phyloP scores from a whole-genome alignment of 2,113 vertebrate genomes.

The Tiliqua scincoides region DNA sequence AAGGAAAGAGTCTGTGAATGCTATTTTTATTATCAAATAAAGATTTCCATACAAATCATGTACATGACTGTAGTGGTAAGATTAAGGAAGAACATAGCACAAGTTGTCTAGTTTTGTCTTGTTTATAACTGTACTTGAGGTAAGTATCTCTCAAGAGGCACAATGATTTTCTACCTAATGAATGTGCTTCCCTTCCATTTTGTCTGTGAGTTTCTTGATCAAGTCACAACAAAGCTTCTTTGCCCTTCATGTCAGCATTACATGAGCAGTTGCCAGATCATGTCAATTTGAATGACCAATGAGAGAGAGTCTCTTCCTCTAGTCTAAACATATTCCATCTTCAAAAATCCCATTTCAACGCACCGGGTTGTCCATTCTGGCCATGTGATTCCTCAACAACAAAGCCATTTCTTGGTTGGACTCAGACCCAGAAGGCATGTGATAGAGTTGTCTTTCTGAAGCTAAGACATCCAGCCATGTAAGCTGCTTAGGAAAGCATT shows the following conservation, averaged over 20 bases:
- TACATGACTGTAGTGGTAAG: slow-evolving; percentile 71
- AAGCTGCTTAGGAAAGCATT: not conserved
- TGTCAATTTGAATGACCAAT: not conserved
- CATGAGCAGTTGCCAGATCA: not conserved
- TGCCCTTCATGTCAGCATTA: too few species aligned
- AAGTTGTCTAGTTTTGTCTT: not conserved
- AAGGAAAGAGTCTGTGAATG: slow-evolving; percentile 93
- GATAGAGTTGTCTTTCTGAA: not conserved
- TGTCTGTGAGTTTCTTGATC: not conserved
- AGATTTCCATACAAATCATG: slow-evolving; percentile 91
- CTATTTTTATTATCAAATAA: slow-evolving; percentile 98
- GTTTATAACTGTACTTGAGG: not conserved
- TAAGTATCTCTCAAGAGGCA: too few species aligned
- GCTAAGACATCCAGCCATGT: not conserved
- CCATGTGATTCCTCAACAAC: not conserved
- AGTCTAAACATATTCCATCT: not conserved
- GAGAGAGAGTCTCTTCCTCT: not conserved
- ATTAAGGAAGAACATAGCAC: slow-evolving; percentile 57
- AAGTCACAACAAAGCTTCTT: not conserved
- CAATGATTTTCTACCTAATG: not conserved
- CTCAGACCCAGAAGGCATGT: not conserved
- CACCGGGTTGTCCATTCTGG: not conserved
- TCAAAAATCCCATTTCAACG: not conserved
- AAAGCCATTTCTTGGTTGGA: not conserved
- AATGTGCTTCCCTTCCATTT: not conserved